Base-by-base conservation (phyloP, 1,140 invertebrate species). In the Venturia canescens region DNA sequence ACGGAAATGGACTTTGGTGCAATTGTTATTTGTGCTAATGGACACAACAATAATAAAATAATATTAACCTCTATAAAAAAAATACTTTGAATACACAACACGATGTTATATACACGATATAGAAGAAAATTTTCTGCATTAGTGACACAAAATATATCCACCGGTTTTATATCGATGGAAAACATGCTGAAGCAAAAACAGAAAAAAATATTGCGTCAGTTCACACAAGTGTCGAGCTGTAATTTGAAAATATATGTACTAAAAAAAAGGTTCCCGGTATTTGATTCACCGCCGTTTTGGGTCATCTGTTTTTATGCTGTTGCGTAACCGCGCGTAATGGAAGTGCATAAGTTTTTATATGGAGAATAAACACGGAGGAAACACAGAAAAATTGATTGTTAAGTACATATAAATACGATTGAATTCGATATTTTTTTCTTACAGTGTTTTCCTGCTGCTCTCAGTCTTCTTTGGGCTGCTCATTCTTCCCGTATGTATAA, bases 401-500 rank as follows among this genome's bases (percentile, higher is more conserved):
- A 44, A 5, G 21, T 21, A 57, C 4, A 57, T 57, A 5, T 21
- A 57, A 44, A 44, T 44, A 11, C 38, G 11, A 44, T 6, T 57
- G 16, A 57, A 57, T 57, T 57, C 7, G 21, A 27, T 76, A 57
- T n/a, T 57, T 57, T 57, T n/a, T 23, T 57, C 53, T n/a, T 18
- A 57, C 53, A n/a, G 21, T 21, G 2, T 57, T 57, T 57, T 57
- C 21, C 38, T 11, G 38, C 38, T 44, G 38, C 38, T 44, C 38
- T 44, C 38, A 9, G 53, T 57, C 53, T n/a, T 23, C 53, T 3
- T 57, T 57, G 38, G 38, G 53, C 53, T 57, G 16, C 18, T 57
- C 53, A 57, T 50, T 76, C 26, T 76, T 57, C 57, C 27, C 11
- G 27, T 26, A 31, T 26, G 7, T 76, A n/a, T n/a, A 31, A 72